Evolutionary conservation across 2,888 invertebrate species (phyloP).

Genomic region (Stenodema calcarata): DNA sequence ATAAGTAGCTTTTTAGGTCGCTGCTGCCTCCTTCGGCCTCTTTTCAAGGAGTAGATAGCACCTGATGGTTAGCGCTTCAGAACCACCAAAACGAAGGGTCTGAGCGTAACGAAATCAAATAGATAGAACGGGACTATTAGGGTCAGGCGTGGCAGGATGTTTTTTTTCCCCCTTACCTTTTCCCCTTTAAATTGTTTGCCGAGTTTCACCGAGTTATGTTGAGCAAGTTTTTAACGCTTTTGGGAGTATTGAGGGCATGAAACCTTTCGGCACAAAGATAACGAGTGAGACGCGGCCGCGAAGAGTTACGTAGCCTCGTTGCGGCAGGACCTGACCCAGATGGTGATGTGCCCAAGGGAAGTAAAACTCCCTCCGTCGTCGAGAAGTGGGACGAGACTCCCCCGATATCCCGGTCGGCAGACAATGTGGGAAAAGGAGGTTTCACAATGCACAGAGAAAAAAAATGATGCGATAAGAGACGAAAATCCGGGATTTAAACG

Average conservation of each 20-base stretch:
- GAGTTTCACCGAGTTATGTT: slow-evolving; percentile 34
- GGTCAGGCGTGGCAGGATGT: neutral
- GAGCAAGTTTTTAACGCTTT: slow-evolving; percentile 38
- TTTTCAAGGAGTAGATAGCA: too few species aligned
- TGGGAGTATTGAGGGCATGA: slow-evolving; percentile 33
- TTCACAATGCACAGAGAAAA: neutral
- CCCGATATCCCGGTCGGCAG: neutral
- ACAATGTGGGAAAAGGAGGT: neutral
- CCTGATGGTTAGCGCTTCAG: too few species aligned
- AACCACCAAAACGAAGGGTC: neutral
- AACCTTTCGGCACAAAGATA: slow-evolving; percentile 16
- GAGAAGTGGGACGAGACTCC: neutral
- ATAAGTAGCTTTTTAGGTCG: too few species aligned
- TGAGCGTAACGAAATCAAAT: neutral
- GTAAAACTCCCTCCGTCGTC: neutral
- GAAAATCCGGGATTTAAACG: neutral
- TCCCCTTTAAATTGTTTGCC: slow-evolving; percentile 17
- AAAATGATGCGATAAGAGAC: too few species aligned
- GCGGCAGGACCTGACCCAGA: slow-evolving; percentile 8
- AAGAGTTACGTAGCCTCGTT: slow-evolving; percentile 3
- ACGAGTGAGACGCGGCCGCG: neutral
- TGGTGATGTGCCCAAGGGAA: neutral
- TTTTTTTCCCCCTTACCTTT: neutral
- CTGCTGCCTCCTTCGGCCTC: too few species aligned
- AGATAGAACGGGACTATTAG: neutral